Evolutionary conservation across 2,113 vertebrate genomes (phyloP).

Genomic region (Macquaria australasica): DNA sequence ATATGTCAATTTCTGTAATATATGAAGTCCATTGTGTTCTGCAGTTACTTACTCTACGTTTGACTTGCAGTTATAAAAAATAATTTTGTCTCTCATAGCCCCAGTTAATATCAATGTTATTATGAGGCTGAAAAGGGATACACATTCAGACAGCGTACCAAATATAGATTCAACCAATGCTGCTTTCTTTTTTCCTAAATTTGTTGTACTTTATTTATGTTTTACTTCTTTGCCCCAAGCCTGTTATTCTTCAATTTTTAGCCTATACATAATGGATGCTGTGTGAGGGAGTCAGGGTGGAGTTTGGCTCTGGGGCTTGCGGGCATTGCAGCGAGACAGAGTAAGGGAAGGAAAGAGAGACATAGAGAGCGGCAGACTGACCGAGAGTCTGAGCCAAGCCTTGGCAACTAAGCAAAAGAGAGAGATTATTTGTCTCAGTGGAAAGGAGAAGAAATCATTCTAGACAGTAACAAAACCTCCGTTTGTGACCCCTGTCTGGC

Average conservation of each 20-base stretch:
- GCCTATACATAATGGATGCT: slow-evolving; percentile 84
- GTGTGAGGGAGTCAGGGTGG: slow-evolving; percentile 75
- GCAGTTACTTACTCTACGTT: background rate
- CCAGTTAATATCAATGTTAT: slow-evolving; percentile 3
- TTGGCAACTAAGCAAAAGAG: slow-evolving; percentile 74
- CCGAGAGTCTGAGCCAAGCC: slow-evolving; percentile 69
- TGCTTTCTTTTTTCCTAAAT: slow-evolving; percentile 50
- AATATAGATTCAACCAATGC: slow-evolving; percentile 56
- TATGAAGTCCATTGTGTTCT: background rate
- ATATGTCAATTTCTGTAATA: background rate
- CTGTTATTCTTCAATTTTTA: slow-evolving; percentile 79
- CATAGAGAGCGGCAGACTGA: slow-evolving; percentile 61
- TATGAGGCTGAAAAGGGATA: slow-evolving; percentile 27
- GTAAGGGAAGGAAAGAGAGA: slow-evolving; percentile 56
- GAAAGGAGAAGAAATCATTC: slow-evolving; percentile 56
- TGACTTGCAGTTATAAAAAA: background rate
- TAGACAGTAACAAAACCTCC: slow-evolving; percentile 43
- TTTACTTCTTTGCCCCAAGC: slow-evolving; percentile 69
- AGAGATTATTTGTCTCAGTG: slow-evolving; percentile 66
- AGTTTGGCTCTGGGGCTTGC: slow-evolving; percentile 72
- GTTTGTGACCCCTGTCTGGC: slow-evolving; percentile 53
- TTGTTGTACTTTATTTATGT: slow-evolving; percentile 74
- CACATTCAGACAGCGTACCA: slow-evolving; percentile 25
- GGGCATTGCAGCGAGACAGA: slow-evolving; percentile 69
- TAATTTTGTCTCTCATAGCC: background rate